A percentile compares a stretch with the other conserved stretches of the same genome.
Evolutionary conservation across 2,888 invertebrate genomes (phyloP).

Genomic region (Pemphredon lugubris): DNA sequence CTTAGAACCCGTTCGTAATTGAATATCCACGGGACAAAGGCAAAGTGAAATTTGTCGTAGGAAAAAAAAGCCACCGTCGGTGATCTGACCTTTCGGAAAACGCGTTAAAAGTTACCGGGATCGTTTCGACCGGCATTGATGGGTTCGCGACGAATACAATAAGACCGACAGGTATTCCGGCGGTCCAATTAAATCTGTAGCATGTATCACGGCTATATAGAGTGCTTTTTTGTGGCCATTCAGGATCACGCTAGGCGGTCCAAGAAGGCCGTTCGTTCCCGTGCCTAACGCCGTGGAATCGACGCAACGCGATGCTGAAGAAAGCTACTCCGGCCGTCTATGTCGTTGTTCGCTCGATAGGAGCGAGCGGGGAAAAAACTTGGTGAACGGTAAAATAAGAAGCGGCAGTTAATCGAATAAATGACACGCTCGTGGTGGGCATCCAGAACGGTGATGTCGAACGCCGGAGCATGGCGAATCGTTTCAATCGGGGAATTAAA

Average conservation of each 20-base stretch:
- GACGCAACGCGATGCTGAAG: slow-evolving; percentile 52
- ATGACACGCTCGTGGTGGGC: slow-evolving; percentile 69
- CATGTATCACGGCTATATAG: slow-evolving; percentile 56
- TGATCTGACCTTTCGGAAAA: slow-evolving; percentile 2
- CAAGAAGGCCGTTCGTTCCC: slow-evolving; percentile 55
- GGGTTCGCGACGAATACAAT: slow-evolving; percentile 32
- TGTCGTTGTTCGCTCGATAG: slow-evolving; percentile 11
- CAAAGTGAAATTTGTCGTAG: too few relatives aligned
- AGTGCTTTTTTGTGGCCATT: slow-evolving; percentile 57
- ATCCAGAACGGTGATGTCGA: slow-evolving; percentile 49
- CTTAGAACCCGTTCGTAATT: too few relatives aligned
- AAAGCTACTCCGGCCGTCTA: slow-evolving; percentile 23
- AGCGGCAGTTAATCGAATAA: slow-evolving; percentile 71
- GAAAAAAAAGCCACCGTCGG: too few relatives aligned
- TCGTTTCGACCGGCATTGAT: slow-evolving; percentile 24
- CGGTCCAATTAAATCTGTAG: slow-evolving; percentile 67
- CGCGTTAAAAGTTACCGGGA: slow-evolving; percentile 30
- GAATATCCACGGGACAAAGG: too few relatives aligned
- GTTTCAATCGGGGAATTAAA: slow-evolving; percentile 45
- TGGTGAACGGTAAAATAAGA: slow-evolving; percentile 42
- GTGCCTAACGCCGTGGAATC: slow-evolving; percentile 64
- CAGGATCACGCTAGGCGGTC: slow-evolving; percentile 57
- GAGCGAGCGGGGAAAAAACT: slow-evolving; percentile 32
- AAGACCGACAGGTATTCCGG: slow-evolving; percentile 52
- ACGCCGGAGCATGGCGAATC: slow-evolving; percentile 62